phyloP scores from a whole-genome alignment of 2,113 vertebrate species.

The Thryonomys swinderianus region DNA sequence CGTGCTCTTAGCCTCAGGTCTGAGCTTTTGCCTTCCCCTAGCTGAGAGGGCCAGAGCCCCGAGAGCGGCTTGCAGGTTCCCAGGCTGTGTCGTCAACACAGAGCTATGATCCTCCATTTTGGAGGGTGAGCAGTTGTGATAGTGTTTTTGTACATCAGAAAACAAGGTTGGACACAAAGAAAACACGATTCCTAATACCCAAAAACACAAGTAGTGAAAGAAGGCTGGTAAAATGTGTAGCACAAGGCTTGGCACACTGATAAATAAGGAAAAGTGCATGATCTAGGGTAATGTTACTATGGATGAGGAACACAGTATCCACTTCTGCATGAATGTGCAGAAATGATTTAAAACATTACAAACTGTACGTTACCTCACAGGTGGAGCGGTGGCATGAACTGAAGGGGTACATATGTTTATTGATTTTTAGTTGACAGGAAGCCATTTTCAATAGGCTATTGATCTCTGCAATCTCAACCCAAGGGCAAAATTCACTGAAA shows the following conservation, averaged over 20 bases:
- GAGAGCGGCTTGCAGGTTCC: not conserved
- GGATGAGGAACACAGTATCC: not conserved
- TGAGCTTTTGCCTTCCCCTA: not conserved
- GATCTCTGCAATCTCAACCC: constrained; percentile 58
- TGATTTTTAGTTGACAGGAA: constrained; percentile 42
- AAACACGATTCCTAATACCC: not conserved
- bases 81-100: not conserved
- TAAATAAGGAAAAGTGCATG: not conserved
- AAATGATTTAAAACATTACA: constrained; percentile 2
- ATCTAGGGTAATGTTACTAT: not conserved
- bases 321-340: not conserved
- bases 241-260: not conserved
- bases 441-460: constrained; percentile 35
- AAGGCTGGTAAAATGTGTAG: not conserved
- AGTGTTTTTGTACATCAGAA: not conserved
- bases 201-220: not conserved
- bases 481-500: constrained; percentile 30
- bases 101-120: not conserved
- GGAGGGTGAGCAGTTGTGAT: not conserved
- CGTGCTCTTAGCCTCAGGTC: not conserved
- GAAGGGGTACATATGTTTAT: not conserved
- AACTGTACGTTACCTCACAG: not conserved
- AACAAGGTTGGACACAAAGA: not conserved
- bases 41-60: not conserved
- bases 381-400: not conserved